These are phyloP conservation scores for Plagodis pulveraria DNA, from an alignment of 2,888 invertebrate genomes.

Conservation along the genomic window DNA sequence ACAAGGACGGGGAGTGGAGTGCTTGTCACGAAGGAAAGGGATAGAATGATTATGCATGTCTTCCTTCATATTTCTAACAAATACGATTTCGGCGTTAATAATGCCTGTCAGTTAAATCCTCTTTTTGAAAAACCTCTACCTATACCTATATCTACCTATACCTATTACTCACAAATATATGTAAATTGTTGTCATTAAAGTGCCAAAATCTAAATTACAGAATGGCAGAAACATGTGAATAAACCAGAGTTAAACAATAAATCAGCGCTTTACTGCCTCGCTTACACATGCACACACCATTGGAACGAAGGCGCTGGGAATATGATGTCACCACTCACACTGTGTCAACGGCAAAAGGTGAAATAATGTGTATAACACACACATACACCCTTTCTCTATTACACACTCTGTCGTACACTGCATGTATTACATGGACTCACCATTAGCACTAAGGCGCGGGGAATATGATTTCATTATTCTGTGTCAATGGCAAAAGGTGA, in stretches of 20 bases:
- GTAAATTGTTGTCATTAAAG: too few species aligned
- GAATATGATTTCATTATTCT: constrained; percentile 82
- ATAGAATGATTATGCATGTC: too few species aligned
- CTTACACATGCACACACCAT: constrained; percentile 78
- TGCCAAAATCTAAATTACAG: constrained; percentile 52
- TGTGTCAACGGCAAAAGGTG: constrained; percentile 84
- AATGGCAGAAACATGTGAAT: constrained; percentile 84
- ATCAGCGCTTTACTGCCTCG: constrained; percentile 80
- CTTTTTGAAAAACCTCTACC: too few species aligned
- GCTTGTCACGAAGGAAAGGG: too few species aligned
- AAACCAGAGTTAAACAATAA: constrained; percentile 64
- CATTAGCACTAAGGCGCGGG: constrained; percentile 84
- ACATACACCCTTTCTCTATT: too few species aligned
- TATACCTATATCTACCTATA: too few species aligned
- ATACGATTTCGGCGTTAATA: too few species aligned
- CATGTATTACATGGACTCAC: constrained; percentile 73
- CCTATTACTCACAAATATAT: too few species aligned
- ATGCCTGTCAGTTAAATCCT: too few species aligned
- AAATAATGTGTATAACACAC: not conserved
- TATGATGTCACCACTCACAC: constrained; percentile 80
- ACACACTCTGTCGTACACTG: too few species aligned
- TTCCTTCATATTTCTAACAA: too few species aligned
- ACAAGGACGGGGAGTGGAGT: too few species aligned
- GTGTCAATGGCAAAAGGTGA: constrained; percentile 82
- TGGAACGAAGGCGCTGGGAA: constrained; percentile 83